Base-by-base conservation (phyloP, 2,113 vertebrate species). In the Nibea coibor region DNA sequence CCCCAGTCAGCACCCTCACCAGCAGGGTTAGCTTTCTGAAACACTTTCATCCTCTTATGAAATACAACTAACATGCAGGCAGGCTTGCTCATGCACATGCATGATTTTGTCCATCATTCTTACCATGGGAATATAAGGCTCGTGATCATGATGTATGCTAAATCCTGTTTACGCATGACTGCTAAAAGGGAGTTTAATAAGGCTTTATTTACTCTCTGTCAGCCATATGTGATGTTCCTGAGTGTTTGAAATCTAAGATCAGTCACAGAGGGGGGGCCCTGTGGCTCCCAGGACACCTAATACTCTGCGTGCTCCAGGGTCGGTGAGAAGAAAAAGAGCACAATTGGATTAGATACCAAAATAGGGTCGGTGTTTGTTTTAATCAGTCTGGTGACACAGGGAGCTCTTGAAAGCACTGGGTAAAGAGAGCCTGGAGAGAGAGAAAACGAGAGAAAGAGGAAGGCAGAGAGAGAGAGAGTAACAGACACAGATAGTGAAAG, bases 321-420 rank as follows among this genome's bases (percentile, higher is more conserved):
- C 84, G 73, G 86, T 90, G 93, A 94, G 94, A 90, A 93, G 90
- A 94, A 94, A 94, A 94, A 93, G 94, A 82, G 62, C 93, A 94
- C 94, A 96, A 97, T 96, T 95, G 95, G 95, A 97, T 97, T 97
- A 97, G 95, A 95, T 96, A 96, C 91, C 94, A 96, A 97, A 97
- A 97, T 96, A 96, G 72, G 90, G 92, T 91, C 94, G 83, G 88
- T 97, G 96, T 97, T 97, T 97, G 94, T 96, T 97, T 97, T 97
- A 97, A 97, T 97, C 96, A 97, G 94, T 89, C 94, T 93, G 91
- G 94, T 96, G 96, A 96, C 96, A 96, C 81, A 93, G 94, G 92
- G 94, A 95, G 94, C 95, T 95, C 93, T 96, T 95, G 92, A 94
- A 94, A 95, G 94, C 87, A 82, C 80, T 15, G 79, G 90, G 86